These are phyloP conservation scores for Clamator glandarius DNA, from an alignment of 2,797 vertebrate genomes.

Conservation along the genomic window DNA sequence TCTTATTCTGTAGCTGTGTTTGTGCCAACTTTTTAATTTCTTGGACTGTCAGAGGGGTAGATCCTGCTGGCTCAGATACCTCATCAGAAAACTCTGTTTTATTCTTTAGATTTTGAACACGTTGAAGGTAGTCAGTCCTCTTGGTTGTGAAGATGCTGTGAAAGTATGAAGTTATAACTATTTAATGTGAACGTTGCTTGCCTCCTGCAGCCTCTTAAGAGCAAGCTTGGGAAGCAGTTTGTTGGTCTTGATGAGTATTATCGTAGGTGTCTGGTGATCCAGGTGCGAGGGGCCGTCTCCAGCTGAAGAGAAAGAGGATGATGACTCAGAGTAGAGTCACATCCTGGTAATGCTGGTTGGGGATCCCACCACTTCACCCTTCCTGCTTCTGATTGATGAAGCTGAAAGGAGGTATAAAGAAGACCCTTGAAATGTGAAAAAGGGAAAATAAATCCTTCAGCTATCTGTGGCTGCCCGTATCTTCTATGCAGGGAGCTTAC, in stretches of 20 bases:
- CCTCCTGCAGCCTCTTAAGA: neutral
- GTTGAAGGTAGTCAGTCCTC: neutral
- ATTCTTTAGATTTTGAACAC: neutral
- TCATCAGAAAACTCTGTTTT: neutral
- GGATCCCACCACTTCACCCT: neutral
- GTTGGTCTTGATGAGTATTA: neutral
- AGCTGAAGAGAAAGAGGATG: neutral
- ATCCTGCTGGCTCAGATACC: neutral
- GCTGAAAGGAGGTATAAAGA: neutral
- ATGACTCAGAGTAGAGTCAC: slow-evolving; percentile 24
- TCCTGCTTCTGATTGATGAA: neutral
- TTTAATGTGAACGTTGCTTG: neutral
- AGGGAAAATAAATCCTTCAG: neutral
- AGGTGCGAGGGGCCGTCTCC: neutral
- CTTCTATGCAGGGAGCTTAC: no score
- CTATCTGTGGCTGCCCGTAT: neutral
- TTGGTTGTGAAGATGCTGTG: neutral
- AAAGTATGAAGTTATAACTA: neutral
- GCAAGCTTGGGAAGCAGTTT: neutral
- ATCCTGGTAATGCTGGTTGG: neutral
- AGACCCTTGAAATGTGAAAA: neutral
- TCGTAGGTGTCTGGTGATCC: neutral
- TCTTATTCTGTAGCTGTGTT: neutral
- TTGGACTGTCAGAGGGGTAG: neutral
- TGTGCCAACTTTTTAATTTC: neutral